phyloP scores from a whole-genome alignment of 2,888 invertebrate species.

The Leptopilina syphax region DNA sequence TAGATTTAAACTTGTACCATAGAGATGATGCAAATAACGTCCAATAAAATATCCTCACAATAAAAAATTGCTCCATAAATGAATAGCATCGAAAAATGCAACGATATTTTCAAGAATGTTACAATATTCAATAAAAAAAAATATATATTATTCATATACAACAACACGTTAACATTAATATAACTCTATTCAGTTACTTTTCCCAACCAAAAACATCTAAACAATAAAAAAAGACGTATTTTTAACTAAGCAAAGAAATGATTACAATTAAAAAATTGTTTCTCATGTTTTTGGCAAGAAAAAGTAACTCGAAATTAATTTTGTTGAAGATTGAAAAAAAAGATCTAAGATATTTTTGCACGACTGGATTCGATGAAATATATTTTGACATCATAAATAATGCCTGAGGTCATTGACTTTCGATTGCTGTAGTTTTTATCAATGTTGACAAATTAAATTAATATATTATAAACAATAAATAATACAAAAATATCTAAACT shows the following conservation, averaged over 20 bases:
- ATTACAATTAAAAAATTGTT: background rate
- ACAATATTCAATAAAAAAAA: background rate
- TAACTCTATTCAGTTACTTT: background rate
- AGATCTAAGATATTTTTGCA: slow-evolving; percentile 13
- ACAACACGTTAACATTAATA: background rate
- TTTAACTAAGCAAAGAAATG: background rate
- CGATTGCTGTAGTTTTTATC: slow-evolving; percentile 24
- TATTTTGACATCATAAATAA: background rate
- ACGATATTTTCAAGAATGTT: slow-evolving; percentile 29
- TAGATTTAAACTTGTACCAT: too few relatives aligned
- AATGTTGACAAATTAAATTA: slow-evolving; percentile 20
- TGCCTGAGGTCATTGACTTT: background rate
- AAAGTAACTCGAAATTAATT: background rate
- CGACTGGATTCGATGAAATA: background rate
- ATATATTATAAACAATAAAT: background rate
- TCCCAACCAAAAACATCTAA: background rate
- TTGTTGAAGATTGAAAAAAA: background rate
- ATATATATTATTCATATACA: slow-evolving; percentile 1
- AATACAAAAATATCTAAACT: background rate
- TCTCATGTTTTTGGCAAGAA: background rate
- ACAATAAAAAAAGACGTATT: background rate
- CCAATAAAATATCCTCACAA: slow-evolving; percentile 1
- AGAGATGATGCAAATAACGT: background rate
- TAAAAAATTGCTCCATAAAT: background rate
- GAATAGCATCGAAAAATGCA: slow-evolving; percentile 32